Conservation (phyloP, 1,140 invertebrate genomes). For the Scaptomyza hsui region DNA sequence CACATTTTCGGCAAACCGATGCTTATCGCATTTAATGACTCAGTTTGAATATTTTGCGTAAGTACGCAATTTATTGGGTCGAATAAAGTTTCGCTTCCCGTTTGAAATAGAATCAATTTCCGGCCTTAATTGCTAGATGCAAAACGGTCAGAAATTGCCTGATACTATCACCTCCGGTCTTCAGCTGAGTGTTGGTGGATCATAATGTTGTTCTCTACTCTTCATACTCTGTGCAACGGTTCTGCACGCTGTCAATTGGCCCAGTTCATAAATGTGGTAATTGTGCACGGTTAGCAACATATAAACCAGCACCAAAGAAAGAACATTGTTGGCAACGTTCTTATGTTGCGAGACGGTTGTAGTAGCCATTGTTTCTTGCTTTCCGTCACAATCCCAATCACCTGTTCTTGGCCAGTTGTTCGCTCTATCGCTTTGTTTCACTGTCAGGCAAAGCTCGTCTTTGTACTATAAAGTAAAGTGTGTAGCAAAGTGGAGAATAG, state of each 20-base stretch:
- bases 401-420: constrained; percentile 1
- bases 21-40: constrained; percentile 7
- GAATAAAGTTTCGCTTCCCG: constrained; percentile 48
- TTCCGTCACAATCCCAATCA: constrained; percentile 23
- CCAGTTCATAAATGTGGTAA: constrained; percentile 77
- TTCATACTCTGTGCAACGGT: constrained; percentile 17
- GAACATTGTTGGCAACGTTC: constrained; percentile 45
- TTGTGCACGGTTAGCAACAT: constrained; percentile 73
- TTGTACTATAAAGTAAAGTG: too few species aligned
- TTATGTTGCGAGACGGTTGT: constrained; percentile 20
- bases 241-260: constrained; percentile 59
- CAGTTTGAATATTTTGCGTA: constrained; percentile 43
- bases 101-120: constrained; percentile 61
- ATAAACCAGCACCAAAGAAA: constrained; percentile 46
- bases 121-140: constrained; percentile 32
- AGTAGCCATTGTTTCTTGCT: constrained; percentile 28
- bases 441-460: too few species aligned
- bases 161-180: constrained; percentile 38
- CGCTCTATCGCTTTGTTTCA: too few species aligned
- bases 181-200: background rate
- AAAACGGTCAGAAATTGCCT: constrained; percentile 19
- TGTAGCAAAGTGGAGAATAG: too few species aligned
- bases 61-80: constrained; percentile 57
- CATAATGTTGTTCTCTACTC: background rate
- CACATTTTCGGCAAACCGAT: background rate